Conservation (phyloP, 2,888 invertebrate species). For the Drosophila meridiana region DNA sequence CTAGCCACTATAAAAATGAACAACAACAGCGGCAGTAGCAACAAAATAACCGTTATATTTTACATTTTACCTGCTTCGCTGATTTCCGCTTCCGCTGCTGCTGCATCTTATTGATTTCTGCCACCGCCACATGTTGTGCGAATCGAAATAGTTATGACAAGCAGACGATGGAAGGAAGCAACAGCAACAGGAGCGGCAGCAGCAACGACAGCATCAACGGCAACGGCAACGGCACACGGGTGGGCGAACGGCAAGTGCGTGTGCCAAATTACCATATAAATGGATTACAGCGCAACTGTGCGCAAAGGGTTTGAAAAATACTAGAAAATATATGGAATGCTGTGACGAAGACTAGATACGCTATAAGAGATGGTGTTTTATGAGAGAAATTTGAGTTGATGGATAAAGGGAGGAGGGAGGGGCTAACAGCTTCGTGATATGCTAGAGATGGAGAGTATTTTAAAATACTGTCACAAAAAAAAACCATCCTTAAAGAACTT, state of each 20-base stretch:
- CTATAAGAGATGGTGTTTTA: background rate
- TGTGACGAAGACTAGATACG: background rate
- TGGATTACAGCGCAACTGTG: constrained; percentile 62
- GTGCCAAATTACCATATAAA: constrained; percentile 75
- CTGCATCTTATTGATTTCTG: constrained; percentile 55
- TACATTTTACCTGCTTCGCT: constrained; percentile 61
- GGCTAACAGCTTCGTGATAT: no score
- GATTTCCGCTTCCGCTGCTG: constrained; percentile 62
- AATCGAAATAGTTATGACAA: constrained; percentile 73
- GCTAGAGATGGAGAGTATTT: no score
- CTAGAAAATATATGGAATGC: constrained; percentile 34
- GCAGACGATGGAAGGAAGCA: constrained; percentile 26
- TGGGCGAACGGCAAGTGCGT: constrained; percentile 21
- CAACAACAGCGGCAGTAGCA: background rate
- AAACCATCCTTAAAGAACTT: no score
- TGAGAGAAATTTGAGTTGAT: background rate
- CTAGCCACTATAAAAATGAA: constrained; percentile 1
- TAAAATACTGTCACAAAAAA: no score
- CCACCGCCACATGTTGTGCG: constrained; percentile 65
- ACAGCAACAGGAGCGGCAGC: constrained; percentile 21
- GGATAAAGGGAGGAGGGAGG: background rate
- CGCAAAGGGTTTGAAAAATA: constrained; percentile 44
- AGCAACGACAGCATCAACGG: constrained; percentile 13
- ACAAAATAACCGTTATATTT: constrained; percentile 17
- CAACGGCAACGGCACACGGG: background rate